Conservation (phyloP, 2,113 vertebrate genomes). For the Pampusana beccarii region DNA sequence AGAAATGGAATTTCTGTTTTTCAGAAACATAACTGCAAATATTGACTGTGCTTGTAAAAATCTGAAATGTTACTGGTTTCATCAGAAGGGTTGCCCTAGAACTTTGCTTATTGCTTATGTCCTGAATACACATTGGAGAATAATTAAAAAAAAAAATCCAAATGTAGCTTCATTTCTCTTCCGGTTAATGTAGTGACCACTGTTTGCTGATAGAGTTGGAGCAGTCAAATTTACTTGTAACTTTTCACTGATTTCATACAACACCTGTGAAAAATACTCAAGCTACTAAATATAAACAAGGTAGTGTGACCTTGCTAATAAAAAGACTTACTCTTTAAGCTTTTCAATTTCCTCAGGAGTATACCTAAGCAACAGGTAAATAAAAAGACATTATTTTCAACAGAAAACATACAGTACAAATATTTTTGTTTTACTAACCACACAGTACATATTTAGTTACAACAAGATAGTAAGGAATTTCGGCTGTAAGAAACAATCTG, state of each 20-base stretch:
- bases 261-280: not conserved
- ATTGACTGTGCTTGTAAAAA: not conserved
- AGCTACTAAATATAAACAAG: constrained; percentile 1
- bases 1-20: not conserved
- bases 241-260: not conserved
- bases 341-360: constrained; percentile 94
- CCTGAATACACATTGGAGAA: not conserved
- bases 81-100: not conserved
- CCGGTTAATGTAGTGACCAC: not conserved
- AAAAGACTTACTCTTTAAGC: constrained; percentile 92
- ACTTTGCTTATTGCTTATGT: not conserved
- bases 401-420: not conserved
- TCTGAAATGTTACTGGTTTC: not conserved
- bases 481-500: not conserved
- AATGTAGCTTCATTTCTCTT: not conserved
- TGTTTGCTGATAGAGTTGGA: not conserved
- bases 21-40: not conserved
- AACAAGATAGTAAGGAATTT: not conserved
- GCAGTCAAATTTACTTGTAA: not conserved
- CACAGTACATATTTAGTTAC: not conserved
- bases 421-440: not conserved
- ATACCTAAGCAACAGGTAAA: constrained; percentile 80
- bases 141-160: not conserved
- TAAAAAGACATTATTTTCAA: constrained; percentile 37
- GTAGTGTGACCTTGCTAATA: not conserved